These are phyloP conservation scores for Strigamia transsilvanica DNA, from an alignment of 2,888 invertebrate genomes.

Conservation along the genomic window DNA sequence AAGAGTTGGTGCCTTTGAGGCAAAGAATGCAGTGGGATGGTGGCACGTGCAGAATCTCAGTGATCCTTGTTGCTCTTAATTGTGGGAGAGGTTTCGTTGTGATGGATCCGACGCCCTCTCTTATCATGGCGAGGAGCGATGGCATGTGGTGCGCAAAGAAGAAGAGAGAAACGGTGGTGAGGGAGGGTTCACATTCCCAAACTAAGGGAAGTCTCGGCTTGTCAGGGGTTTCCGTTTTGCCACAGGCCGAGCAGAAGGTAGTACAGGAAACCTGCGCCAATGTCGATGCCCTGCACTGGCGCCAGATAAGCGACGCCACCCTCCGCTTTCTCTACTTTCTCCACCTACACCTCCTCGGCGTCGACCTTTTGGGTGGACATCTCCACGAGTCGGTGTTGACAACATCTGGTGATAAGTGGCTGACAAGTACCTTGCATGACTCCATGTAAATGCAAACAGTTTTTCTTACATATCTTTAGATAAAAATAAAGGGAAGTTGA, in stretches of 20 bases:
- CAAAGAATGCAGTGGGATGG: constrained; percentile 45
- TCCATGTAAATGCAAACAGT: constrained; percentile 2
- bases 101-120: constrained; percentile 49
- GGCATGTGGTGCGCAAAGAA: constrained; percentile 46
- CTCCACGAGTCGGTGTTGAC: constrained; percentile 35
- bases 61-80: constrained; percentile 49
- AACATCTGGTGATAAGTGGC: constrained; percentile 31
- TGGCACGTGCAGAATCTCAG: constrained; percentile 49
- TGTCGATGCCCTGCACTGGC: constrained; percentile 51
- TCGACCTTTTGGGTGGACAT: constrained; percentile 46
- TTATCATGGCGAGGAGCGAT: constrained; percentile 34
- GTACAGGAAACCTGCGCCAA: constrained; percentile 52
- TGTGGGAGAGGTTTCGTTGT: constrained; percentile 47
- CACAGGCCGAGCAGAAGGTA: constrained; percentile 50
- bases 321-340: constrained; percentile 21
- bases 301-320: constrained; percentile 46
- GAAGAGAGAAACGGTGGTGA: constrained; percentile 13
- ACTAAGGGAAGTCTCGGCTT: constrained; percentile 50
- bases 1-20: constrained; percentile 15
- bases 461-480: background rate
- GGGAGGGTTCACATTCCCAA: constrained; percentile 44
- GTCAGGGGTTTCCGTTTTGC: constrained; percentile 52
- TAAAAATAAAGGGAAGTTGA: background rate
- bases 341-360: constrained; percentile 34
- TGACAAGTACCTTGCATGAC: constrained; percentile 1